phyloP scores from a whole-genome alignment of 1,140 invertebrate genomes.

The Drosophila tsacasi region DNA sequence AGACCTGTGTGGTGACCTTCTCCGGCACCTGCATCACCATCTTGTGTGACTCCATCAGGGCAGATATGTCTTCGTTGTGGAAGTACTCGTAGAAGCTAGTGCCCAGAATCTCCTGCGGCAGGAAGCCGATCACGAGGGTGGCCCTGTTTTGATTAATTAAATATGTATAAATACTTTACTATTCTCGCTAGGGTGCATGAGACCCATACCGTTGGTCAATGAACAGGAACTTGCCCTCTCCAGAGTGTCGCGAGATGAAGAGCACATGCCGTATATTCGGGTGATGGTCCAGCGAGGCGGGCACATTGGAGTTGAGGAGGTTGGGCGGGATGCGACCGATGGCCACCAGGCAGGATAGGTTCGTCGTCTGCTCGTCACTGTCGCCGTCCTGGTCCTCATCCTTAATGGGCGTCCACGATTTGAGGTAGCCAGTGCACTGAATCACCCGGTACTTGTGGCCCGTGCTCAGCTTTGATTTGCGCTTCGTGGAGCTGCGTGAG shows the following conservation, averaged over 20 bases:
- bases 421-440: conserved; percentile 96
- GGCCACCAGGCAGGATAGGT: conserved; percentile 94
- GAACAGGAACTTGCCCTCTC: conserved; percentile 98
- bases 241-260: conserved; percentile 94
- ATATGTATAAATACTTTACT: not conserved
- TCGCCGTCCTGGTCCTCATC: conserved; percentile 89
- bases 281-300: conserved; percentile 79
- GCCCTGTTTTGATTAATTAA: conserved; percentile 87
- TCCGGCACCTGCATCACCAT: conserved; percentile 89
- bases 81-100: conserved; percentile 98
- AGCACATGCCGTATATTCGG: conserved; percentile 87
- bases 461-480: conserved; percentile 89
- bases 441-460: conserved; percentile 92
- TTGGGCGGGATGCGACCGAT: conserved; percentile 90
- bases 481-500: conserved; percentile 87
- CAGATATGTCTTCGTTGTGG: conserved; percentile 92
- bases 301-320: conserved; percentile 82
- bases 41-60: conserved; percentile 94
- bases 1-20: conserved; percentile 89
- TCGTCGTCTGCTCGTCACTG: conserved; percentile 90
- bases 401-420: conserved; percentile 95
- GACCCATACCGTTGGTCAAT: conserved; percentile 92
- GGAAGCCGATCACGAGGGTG: conserved; percentile 94
- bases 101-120: conserved; percentile 96
- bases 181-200: not conserved